A percentile compares a stretch with the other conserved stretches of the same genome.
These are phyloP conservation scores for Melanerpes aurifrons DNA, from an alignment of 2,113 vertebrate genomes.

Conservation along the genomic window DNA sequence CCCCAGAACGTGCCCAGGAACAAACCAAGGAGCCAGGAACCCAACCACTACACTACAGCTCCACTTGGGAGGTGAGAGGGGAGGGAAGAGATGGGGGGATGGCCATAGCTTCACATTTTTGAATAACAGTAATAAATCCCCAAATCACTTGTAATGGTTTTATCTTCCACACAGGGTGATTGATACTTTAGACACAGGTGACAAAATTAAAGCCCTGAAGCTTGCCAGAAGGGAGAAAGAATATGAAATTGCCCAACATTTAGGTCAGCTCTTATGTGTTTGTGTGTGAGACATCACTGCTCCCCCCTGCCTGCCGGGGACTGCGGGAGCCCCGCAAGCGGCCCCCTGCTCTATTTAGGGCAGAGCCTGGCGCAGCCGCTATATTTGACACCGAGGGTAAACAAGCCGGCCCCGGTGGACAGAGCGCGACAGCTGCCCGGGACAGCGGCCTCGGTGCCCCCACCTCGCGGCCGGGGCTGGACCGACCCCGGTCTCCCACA, in stretches of 20 bases:
- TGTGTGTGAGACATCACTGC: neutral
- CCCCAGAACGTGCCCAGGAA: neutral
- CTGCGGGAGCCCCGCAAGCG: neutral
- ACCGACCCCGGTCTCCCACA: neutral
- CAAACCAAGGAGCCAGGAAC: neutral
- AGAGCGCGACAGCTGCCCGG: slow-evolving; percentile 87
- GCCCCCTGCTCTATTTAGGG: slow-evolving; percentile 83
- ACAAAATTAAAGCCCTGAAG: neutral
- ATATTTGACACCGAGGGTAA: slow-evolving; percentile 87
- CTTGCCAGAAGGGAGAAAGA: neutral
- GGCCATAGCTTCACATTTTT: neutral
- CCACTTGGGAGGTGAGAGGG: neutral
- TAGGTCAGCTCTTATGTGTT: neutral
- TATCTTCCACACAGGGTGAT: neutral
- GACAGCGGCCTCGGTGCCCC: slow-evolving; percentile 63
- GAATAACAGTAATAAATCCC: neutral
- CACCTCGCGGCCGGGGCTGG: neutral
- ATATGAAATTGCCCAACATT: neutral
- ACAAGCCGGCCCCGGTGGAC: slow-evolving; percentile 82
- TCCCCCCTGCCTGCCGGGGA: neutral
- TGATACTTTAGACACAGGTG: neutral
- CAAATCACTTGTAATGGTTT: neutral
- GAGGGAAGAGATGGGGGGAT: neutral
- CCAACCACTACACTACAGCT: neutral
- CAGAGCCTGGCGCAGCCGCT: slow-evolving; percentile 81